phyloP scores from a whole-genome alignment of 2,888 invertebrate species.

The Drosophila sordidula region DNA sequence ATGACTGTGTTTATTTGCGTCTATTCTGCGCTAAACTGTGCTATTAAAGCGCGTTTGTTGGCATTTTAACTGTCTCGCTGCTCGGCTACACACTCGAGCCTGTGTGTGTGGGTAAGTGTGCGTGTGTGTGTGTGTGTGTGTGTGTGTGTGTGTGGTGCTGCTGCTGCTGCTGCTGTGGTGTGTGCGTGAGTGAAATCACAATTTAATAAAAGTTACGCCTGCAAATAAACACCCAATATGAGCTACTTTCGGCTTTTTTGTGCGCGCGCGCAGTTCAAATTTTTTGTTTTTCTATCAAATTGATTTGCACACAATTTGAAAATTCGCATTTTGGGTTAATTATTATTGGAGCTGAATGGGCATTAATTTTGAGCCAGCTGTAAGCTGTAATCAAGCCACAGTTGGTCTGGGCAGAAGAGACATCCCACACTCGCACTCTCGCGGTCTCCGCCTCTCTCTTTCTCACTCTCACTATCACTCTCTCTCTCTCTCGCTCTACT shows the following conservation, averaged over 20 bases:
- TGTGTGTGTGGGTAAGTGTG: slow-evolving; percentile 12
- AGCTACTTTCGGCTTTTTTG: slow-evolving; percentile 5
- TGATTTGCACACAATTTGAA: slow-evolving; percentile 31
- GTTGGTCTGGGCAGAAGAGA: slow-evolving; percentile 40
- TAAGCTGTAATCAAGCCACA: slow-evolving; percentile 51
- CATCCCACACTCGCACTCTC: neutral
- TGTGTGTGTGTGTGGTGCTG: slow-evolving; percentile 60
- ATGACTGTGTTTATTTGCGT: slow-evolving; percentile 78
- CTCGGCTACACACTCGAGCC: slow-evolving; percentile 49
- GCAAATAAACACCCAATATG: slow-evolving; percentile 65
- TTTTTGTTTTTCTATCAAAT: slow-evolving; percentile 7
- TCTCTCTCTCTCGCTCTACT: neutral
- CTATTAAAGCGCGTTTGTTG: slow-evolving; percentile 79
- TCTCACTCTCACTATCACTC: neutral
- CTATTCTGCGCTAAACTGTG: slow-evolving; percentile 81
- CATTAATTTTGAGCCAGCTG: slow-evolving; percentile 49
- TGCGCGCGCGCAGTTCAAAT: slow-evolving; percentile 43
- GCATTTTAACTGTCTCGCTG: slow-evolving; percentile 67
- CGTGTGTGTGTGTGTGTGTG: slow-evolving; percentile 11
- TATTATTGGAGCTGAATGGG: slow-evolving; percentile 59
- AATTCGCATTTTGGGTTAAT: slow-evolving; percentile 46
- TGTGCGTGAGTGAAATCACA: slow-evolving; percentile 72
- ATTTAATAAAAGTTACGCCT: slow-evolving; percentile 79
- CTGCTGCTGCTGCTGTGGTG: slow-evolving; percentile 9
- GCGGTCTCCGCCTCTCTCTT: neutral